A percentile compares a stretch with the other conserved stretches of the same genome.
Evolutionary conservation across 2,113 vertebrate genomes (phyloP).

Genomic region (Drymodes brunneopygia): DNA sequence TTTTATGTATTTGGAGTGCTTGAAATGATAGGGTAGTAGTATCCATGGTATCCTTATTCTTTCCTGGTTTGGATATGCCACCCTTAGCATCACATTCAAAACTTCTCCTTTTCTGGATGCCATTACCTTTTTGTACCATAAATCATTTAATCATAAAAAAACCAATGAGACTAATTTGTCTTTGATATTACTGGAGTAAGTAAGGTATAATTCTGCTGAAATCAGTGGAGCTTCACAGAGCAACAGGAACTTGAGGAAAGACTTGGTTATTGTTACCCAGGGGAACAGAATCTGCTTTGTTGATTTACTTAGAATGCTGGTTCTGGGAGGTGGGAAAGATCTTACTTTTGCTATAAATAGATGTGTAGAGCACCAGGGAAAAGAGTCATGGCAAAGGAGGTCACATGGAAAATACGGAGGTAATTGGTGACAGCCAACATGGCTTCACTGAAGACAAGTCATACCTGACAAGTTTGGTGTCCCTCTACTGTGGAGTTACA

Average conservation of each 20-base stretch:
- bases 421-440: neutral
- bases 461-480: neutral
- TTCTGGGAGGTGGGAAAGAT: neutral
- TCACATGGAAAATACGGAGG: neutral
- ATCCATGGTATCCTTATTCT: neutral
- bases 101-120: neutral
- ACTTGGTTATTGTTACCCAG: neutral
- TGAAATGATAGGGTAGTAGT: neutral
- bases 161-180: neutral
- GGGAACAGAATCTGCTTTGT: neutral
- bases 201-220: neutral
- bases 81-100: neutral
- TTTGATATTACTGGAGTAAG: neutral
- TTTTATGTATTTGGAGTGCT: neutral
- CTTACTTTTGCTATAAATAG: neutral
- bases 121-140: neutral
- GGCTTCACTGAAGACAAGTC: neutral
- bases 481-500: neutral
- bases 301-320: neutral
- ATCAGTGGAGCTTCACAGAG: neutral
- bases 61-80: neutral
- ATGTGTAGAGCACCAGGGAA: neutral
- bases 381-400: neutral
- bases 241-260: neutral
- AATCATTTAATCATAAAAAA: neutral